Percentiles rank a stretch among this genome's conserved stretches.
phyloP scores from a whole-genome alignment of 2,888 invertebrate species.

The Folsomia candida region DNA sequence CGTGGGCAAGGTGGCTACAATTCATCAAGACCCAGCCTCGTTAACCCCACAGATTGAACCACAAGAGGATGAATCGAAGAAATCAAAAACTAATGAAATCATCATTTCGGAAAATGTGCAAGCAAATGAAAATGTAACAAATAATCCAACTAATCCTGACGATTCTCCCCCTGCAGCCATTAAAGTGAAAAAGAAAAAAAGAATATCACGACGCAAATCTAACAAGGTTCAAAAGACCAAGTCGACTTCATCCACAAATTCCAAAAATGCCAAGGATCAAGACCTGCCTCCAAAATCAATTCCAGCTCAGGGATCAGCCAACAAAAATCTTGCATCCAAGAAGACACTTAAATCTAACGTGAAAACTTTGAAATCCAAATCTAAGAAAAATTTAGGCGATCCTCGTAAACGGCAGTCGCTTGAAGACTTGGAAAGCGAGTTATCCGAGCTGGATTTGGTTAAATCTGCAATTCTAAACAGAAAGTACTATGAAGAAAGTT shows the following conservation, averaged over 20 bases:
- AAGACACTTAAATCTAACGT: slow-evolving; percentile 4
- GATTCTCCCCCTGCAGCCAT: too few relatives aligned
- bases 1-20: slow-evolving; percentile 4
- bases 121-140: not conserved
- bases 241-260: not conserved
- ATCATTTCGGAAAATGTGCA: not conserved
- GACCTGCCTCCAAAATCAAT: not conserved
- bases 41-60: not conserved
- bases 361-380: slow-evolving; percentile 4
- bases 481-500: slow-evolving; percentile 5
- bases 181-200: not conserved
- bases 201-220: not conserved
- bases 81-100: not conserved
- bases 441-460: slow-evolving; percentile 4
- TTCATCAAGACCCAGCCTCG: not conserved
- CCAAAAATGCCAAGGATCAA: not conserved
- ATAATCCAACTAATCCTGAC: too few relatives aligned
- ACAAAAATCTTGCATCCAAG: not conserved
- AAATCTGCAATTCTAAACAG: slow-evolving; percentile 8
- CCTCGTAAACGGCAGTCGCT: too few relatives aligned
- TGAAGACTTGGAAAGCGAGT: not conserved
- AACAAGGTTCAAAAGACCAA: not conserved
- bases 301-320: not conserved
- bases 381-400: not conserved
- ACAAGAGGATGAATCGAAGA: not conserved